Percentiles rank a stretch among this genome's conserved stretches.
Conservation (phyloP, 1,140 invertebrate species). For the Odontomachus brunneus region DNA sequence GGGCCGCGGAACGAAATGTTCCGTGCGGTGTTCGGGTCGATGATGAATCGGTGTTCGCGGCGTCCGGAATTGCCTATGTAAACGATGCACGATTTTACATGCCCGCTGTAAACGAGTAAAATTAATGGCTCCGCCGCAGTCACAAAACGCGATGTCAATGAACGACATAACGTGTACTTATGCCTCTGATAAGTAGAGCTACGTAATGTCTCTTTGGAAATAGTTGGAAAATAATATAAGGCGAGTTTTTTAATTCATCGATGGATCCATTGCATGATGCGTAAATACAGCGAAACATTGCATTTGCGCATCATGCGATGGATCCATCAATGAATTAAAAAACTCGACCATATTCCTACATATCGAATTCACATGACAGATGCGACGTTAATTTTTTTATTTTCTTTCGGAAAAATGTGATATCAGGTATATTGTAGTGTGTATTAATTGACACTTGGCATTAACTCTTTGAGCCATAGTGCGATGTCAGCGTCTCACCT, state of each 20-base stretch:
- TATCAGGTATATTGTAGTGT: too few relatives aligned
- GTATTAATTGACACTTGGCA: too few relatives aligned
- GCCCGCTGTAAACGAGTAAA: slow-evolving; percentile 40
- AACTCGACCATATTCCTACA: too few relatives aligned
- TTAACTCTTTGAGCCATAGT: too few relatives aligned
- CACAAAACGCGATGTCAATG: slow-evolving; percentile 42
- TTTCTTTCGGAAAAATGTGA: too few relatives aligned
- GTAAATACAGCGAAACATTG: too few relatives aligned
- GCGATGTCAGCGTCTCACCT: too few relatives aligned
- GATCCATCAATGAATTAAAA: too few relatives aligned
- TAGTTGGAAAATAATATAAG: slow-evolving; percentile 2
- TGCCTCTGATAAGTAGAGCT: slow-evolving; percentile 30
- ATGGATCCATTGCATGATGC: too few relatives aligned
- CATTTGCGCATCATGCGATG: too few relatives aligned
- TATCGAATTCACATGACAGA: neutral
- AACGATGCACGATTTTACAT: slow-evolving; percentile 43
- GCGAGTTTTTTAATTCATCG: too few relatives aligned
- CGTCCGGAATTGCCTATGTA: slow-evolving; percentile 26
- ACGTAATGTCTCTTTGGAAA: slow-evolving; percentile 6
- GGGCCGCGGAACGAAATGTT: slow-evolving; percentile 31
- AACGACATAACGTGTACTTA: slow-evolving; percentile 33
- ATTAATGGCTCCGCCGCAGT: slow-evolving; percentile 38
- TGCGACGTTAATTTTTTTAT: too few relatives aligned
- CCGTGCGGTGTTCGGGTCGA: slow-evolving; percentile 50
- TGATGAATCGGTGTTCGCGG: slow-evolving; percentile 47